These are phyloP conservation scores for Tauraco hartlaubi DNA, from an alignment of 2,797 vertebrate genomes.

Conservation along the genomic window DNA sequence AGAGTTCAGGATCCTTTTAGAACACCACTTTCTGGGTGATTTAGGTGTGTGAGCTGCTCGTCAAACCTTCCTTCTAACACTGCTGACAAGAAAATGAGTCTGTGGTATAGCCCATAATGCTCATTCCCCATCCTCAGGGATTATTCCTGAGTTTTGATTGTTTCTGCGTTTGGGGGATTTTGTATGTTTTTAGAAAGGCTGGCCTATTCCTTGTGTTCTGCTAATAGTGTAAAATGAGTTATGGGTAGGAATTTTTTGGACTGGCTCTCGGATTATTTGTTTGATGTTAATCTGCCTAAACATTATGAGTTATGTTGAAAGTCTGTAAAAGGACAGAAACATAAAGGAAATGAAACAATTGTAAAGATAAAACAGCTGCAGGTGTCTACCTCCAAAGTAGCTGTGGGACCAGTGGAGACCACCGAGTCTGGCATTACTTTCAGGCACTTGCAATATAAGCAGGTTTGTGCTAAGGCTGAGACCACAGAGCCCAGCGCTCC, in stretches of 20 bases:
- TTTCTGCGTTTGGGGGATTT: neutral
- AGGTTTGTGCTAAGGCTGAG: neutral
- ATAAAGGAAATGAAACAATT: neutral
- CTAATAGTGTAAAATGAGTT: neutral
- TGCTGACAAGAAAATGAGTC: neutral
- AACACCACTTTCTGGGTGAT: neutral
- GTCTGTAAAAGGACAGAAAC: neutral
- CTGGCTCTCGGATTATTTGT: neutral
- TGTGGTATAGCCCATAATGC: neutral
- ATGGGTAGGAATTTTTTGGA: neutral
- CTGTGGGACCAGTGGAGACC: fast-evolving
- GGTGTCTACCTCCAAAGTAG: neutral
- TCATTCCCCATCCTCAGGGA: neutral
- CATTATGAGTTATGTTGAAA: neutral
- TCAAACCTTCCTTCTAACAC: neutral
- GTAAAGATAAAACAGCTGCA: neutral
- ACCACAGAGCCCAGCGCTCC: neutral
- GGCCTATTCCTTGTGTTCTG: neutral
- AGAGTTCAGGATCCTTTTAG: neutral
- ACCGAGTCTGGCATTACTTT: neutral
- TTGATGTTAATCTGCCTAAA: neutral
- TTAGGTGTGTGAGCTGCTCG: neutral
- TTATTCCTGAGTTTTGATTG: neutral
- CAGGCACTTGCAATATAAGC: neutral
- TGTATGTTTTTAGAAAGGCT: neutral